Evolutionary conservation across 2,113 vertebrate species (phyloP).

Genomic region (Phyllopteryx taeniolatus): DNA sequence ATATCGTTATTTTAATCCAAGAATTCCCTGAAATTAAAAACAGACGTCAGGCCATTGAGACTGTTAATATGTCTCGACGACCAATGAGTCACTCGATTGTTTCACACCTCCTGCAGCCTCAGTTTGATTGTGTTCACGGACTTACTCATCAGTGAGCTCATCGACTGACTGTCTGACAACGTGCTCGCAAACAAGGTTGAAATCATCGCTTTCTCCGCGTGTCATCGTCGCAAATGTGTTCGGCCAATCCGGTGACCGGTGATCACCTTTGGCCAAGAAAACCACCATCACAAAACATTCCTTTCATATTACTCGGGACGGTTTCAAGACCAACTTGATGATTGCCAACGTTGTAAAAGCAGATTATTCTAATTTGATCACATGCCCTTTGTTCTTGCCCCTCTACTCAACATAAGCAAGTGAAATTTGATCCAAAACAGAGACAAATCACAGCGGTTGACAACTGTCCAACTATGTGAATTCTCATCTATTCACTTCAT

Average conservation of each 20-base stretch:
- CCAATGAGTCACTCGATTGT: conserved; percentile 8
- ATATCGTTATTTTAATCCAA: not conserved
- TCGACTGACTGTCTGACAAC: conserved; percentile 13
- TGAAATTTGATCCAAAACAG: not conserved
- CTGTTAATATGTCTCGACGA: not conserved
- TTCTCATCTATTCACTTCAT: too few species aligned
- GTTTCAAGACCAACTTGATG: not conserved
- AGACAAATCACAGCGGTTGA: not conserved
- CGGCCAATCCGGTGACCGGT: not conserved
- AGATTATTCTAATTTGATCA: not conserved
- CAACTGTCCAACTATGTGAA: too few species aligned
- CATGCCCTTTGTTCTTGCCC: not conserved
- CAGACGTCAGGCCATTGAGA: not conserved
- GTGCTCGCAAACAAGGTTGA: conserved; percentile 16
- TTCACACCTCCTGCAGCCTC: conserved; percentile 8
- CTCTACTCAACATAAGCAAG: not conserved
- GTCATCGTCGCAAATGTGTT: conserved; percentile 7
- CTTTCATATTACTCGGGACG: not conserved
- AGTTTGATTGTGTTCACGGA: not conserved
- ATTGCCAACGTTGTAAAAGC: not conserved
- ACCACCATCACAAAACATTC: too few species aligned
- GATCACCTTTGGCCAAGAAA: too few species aligned
- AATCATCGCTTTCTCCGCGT: not conserved
- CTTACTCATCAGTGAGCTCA: conserved; percentile 39
- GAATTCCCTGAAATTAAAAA: conserved; percentile 2